These are phyloP conservation scores for Cephalopholis sonnerati DNA, from an alignment of 2,113 vertebrate species.

Conservation along the genomic window DNA sequence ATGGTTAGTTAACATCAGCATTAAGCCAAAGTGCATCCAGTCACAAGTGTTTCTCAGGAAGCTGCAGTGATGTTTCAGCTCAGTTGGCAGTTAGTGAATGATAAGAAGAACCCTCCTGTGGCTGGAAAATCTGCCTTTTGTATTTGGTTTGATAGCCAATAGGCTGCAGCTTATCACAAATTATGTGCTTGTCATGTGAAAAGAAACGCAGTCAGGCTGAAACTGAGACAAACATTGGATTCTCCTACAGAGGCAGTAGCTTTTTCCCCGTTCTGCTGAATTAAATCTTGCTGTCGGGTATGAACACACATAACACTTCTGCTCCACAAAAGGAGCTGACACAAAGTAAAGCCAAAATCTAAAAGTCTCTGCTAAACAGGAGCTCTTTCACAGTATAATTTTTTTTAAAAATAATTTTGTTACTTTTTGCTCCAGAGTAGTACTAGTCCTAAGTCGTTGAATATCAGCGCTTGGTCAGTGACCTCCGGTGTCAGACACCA, in stretches of 20 bases:
- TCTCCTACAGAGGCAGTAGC: background rate
- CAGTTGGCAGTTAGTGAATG: background rate
- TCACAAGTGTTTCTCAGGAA: background rate
- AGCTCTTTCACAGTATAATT: background rate
- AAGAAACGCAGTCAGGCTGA: background rate
- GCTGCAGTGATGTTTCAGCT: background rate
- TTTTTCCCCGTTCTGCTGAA: background rate
- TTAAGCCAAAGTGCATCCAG: background rate
- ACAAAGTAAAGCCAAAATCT: background rate
- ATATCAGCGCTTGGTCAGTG: too few relatives aligned
- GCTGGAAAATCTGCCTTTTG: conserved; percentile 7
- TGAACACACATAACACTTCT: background rate
- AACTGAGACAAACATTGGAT: background rate
- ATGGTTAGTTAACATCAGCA: background rate
- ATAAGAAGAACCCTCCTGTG: background rate
- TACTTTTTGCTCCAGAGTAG: background rate
- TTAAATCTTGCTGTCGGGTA: background rate
- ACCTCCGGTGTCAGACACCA: too few relatives aligned
- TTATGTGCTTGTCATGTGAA: background rate
- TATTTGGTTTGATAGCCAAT: background rate
- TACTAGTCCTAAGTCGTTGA: too few relatives aligned
- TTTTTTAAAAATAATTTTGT: background rate
- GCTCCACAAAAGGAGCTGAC: background rate
- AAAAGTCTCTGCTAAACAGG: background rate
- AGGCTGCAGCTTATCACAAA: background rate